Percentiles rank a stretch among this genome's conserved stretches.
phyloP scores from a whole-genome alignment of 2,113 vertebrate species.

The Passer montanus region DNA sequence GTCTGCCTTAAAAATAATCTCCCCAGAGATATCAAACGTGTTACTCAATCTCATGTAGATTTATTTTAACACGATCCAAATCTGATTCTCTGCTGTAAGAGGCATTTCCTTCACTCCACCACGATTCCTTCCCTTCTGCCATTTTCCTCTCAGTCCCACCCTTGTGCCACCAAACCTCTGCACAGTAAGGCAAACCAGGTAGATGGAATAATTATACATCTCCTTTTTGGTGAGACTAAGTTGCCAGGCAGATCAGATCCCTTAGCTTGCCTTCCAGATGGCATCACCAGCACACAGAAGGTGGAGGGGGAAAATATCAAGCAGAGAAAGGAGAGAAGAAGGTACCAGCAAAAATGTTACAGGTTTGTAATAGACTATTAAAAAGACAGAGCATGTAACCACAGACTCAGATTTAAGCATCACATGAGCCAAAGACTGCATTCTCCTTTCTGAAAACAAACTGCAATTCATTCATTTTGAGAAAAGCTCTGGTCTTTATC shows the following conservation, averaged over 20 bases:
- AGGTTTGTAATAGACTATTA: not conserved
- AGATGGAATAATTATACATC: not conserved
- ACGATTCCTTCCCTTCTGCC: not conserved
- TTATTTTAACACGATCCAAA: not conserved
- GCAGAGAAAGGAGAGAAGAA: not conserved
- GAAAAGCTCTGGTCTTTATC: not conserved
- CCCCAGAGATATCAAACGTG: not conserved
- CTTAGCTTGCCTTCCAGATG: not conserved
- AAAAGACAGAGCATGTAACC: not conserved
- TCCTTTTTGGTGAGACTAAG: not conserved
- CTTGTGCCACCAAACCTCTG: fast-evolving
- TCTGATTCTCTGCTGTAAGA: not conserved
- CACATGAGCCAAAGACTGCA: not conserved
- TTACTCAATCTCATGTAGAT: not conserved
- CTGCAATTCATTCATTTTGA: not conserved
- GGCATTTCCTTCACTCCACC: not conserved
- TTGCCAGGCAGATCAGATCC: not conserved
- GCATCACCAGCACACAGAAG: not conserved
- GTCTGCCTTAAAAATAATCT: not conserved
- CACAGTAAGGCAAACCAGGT: not conserved
- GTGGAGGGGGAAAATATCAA: not conserved
- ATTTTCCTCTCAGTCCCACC: not conserved
- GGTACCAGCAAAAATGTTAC: not conserved
- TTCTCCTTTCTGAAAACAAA: not conserved
- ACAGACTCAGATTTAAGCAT: not conserved